phyloP scores from a whole-genome alignment of 2,797 vertebrate genomes.

The Schizopygopsis pylzovi region DNA sequence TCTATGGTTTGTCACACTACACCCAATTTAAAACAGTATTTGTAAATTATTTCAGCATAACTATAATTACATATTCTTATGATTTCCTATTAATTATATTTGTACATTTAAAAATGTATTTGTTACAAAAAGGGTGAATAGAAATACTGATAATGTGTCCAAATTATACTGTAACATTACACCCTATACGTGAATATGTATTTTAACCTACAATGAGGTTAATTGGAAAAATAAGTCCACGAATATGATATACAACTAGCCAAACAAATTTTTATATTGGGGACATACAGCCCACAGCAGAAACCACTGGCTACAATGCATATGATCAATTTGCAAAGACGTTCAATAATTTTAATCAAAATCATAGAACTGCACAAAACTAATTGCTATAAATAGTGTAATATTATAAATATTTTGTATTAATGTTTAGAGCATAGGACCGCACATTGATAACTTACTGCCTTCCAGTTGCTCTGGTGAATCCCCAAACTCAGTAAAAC shows the following conservation, averaged over 20 bases:
- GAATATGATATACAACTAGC: not conserved
- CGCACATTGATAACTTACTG: slow-evolving; percentile 38
- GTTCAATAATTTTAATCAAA: not conserved
- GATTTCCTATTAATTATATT: not conserved
- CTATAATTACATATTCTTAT: not conserved
- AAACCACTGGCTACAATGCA: not conserved
- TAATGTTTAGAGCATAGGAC: not conserved
- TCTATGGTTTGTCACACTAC: not conserved
- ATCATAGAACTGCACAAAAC: not conserved
- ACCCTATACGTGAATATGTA: not conserved
- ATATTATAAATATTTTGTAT: not conserved
- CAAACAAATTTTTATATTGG: not conserved
- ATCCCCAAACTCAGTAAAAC: slow-evolving; percentile 50
- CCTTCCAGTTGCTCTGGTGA: slow-evolving; percentile 41
- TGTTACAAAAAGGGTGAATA: not conserved
- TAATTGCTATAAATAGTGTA: not conserved
- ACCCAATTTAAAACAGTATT: not conserved
- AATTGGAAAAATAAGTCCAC: not conserved
- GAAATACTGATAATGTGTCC: not conserved
- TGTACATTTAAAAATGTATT: not conserved
- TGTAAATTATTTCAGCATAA: not conserved
- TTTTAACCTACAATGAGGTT: not conserved
- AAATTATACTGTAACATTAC: not conserved
- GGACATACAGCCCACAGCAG: not conserved
- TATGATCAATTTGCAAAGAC: not conserved